phyloP scores from a whole-genome alignment of 2,888 invertebrate genomes.

The Pecten maximus region DNA sequence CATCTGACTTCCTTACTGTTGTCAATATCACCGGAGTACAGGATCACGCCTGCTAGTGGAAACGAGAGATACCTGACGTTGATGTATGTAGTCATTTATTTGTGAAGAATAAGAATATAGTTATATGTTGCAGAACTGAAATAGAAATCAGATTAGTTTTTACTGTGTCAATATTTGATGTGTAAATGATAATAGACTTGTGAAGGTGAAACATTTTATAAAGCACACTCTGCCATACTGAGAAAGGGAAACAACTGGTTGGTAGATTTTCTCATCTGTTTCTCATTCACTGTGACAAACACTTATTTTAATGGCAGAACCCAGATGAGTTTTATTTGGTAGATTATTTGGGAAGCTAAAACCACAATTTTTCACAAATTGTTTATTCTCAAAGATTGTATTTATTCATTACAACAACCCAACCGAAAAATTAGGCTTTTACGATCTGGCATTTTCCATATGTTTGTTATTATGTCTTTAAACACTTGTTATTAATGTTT shows the following conservation, averaged over 20 bases:
- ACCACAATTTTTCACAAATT: not conserved
- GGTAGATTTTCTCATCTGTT: not conserved
- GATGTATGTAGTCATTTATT: constrained; percentile 20
- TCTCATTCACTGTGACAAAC: not conserved
- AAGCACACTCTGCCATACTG: not conserved
- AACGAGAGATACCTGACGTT: not conserved
- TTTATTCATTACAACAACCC: not conserved
- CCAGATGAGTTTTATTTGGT: not conserved
- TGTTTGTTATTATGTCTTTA: constrained; percentile 5
- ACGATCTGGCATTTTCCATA: not conserved
- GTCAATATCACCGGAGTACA: not conserved
- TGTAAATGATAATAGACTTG: not conserved
- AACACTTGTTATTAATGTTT: constrained; percentile 20
- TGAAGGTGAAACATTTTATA: not conserved
- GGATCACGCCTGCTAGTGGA: not conserved
- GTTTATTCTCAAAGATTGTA: constrained; percentile 5
- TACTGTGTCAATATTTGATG: not conserved
- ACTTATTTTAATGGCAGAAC: not conserved
- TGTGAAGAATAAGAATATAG: not conserved
- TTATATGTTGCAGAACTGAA: not conserved
- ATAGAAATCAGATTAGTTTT: not conserved
- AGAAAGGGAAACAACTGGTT: not conserved
- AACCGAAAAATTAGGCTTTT: not conserved
- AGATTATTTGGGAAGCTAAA: not conserved
- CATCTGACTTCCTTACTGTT: constrained; percentile 1